phyloP scores from a whole-genome alignment of 2,888 invertebrate species.

The Melieria omissa region DNA sequence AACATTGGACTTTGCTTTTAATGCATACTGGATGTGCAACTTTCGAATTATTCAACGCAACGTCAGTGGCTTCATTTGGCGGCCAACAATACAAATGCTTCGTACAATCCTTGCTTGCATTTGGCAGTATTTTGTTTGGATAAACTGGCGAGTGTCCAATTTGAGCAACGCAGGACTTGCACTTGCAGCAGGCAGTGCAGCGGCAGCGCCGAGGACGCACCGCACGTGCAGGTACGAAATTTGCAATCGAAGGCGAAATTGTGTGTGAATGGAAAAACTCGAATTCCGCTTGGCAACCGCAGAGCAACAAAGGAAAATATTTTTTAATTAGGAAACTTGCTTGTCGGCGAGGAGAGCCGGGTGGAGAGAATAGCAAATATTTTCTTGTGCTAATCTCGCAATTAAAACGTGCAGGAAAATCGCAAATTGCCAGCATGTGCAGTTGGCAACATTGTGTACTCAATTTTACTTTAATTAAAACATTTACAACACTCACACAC shows the following conservation, averaged over 20 bases:
- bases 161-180: background rate
- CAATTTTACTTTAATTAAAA: constrained; percentile 54
- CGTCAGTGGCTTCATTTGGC: too few relatives aligned
- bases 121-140: too few relatives aligned
- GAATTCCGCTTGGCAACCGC: background rate
- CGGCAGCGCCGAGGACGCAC: background rate
- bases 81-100: too few relatives aligned
- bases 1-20: too few relatives aligned
- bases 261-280: background rate
- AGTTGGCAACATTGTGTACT: constrained; percentile 27
- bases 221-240: background rate
- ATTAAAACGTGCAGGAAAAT: constrained; percentile 9
- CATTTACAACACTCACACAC: constrained; percentile 46
- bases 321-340: background rate
- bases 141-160: background rate
- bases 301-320: background rate
- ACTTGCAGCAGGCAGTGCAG: background rate
- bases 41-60: too few relatives aligned
- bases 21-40: too few relatives aligned
- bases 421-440: constrained; percentile 1
- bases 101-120: too few relatives aligned
- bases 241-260: background rate
- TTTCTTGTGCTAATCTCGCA: constrained; percentile 26
- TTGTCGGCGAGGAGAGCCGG: too few relatives aligned
- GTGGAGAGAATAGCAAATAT: constrained; percentile 3